Evolutionary conservation across 2,888 invertebrate species (phyloP).

Genomic region (Morpho helenor): DNA sequence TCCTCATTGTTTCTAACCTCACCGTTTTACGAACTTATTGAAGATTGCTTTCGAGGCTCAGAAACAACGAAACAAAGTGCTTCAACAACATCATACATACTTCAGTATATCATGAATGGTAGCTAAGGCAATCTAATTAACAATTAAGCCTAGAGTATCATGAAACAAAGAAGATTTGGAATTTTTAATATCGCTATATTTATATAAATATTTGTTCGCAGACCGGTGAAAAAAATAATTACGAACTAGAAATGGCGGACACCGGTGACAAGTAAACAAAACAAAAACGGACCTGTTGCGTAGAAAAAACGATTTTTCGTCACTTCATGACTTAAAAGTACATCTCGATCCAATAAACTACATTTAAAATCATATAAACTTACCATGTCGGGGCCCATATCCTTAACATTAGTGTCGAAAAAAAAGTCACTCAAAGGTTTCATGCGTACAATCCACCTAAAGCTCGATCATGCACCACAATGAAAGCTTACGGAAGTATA

Average conservation of each 20-base stretch:
- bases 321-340: conserved; percentile 69
- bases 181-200: conserved; percentile 12
- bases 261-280: conserved; percentile 81
- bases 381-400: conserved; percentile 91
- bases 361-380: conserved; percentile 49
- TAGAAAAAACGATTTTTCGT: conserved; percentile 49
- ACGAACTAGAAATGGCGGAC: conserved; percentile 78
- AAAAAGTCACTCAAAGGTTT: conserved; percentile 84
- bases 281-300: conserved; percentile 81
- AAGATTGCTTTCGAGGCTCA: background rate
- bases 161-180: conserved; percentile 10
- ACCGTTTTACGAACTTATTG: conserved; percentile 1
- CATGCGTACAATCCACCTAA: conserved; percentile 78
- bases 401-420: conserved; percentile 86
- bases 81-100: conserved; percentile 11
- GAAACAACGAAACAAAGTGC: conserved; percentile 22
- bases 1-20: conserved; percentile 8
- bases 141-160: conserved; percentile 10
- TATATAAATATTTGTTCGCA: conserved; percentile 25
- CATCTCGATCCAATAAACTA: conserved; percentile 38
- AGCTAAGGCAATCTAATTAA: conserved; percentile 3
- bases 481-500: conserved; percentile 51
- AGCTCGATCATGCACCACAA: conserved; percentile 64
- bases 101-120: conserved; percentile 6
- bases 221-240: conserved; percentile 68